phyloP scores from a whole-genome alignment of 2,797 vertebrate genomes.

The Coregonus ussuriensis region DNA sequence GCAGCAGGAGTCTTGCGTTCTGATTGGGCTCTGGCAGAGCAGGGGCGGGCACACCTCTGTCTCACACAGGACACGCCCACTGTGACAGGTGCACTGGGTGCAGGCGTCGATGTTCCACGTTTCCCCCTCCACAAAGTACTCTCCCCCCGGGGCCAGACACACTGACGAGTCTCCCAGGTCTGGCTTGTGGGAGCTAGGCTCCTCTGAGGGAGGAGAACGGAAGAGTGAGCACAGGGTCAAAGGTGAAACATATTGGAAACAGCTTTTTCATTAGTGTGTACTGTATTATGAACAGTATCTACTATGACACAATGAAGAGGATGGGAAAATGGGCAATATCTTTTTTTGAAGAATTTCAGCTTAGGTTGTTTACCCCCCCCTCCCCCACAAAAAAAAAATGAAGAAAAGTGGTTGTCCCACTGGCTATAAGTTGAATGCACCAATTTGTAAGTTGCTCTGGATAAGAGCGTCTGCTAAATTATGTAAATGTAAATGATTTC shows the following conservation, averaged over 20 bases:
- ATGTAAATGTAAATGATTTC: neutral
- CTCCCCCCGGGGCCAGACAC: slow-evolving; percentile 86
- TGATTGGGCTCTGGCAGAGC: slow-evolving; percentile 85
- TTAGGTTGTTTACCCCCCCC: too few relatives aligned
- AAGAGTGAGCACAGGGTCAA: neutral
- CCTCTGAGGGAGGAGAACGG: slow-evolving; percentile 63
- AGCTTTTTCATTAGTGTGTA: neutral
- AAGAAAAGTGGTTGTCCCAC: too few relatives aligned
- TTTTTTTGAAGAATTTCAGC: neutral
- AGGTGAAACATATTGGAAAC: neutral
- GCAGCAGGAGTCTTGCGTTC: slow-evolving; percentile 88
- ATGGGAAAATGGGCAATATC: neutral
- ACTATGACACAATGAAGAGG: neutral
- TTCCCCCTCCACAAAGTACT: slow-evolving; percentile 87
- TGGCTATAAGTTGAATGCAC: too few relatives aligned
- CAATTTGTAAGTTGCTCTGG: too few relatives aligned
- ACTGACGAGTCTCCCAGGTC: slow-evolving; percentile 81
- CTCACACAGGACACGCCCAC: slow-evolving; percentile 86
- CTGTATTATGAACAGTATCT: neutral
- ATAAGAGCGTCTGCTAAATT: too few relatives aligned
- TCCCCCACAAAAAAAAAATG: too few relatives aligned
- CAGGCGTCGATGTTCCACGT: slow-evolving; percentile 91
- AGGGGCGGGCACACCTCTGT: slow-evolving; percentile 89
- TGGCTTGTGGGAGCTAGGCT: slow-evolving; percentile 79
- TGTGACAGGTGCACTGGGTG: slow-evolving; percentile 87